phyloP scores from a whole-genome alignment of 2,113 vertebrate genomes.

The Phrynosoma platyrhinos region DNA sequence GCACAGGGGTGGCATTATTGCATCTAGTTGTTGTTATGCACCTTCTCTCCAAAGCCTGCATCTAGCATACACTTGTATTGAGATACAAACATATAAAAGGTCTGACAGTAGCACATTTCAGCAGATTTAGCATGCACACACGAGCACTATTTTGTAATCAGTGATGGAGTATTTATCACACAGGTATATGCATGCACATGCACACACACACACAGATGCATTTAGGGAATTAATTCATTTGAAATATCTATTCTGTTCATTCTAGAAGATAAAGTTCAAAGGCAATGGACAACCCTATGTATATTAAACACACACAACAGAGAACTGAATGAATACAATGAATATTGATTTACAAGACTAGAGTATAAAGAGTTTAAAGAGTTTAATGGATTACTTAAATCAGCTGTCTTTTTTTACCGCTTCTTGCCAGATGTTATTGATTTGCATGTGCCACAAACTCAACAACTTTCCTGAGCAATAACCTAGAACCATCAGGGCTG shows the following conservation, averaged over 20 bases:
- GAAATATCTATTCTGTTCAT: no score
- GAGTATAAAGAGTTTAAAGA: no score
- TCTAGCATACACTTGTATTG: not conserved
- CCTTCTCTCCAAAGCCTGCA: not conserved
- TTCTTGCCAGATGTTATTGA: no score
- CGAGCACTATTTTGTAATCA: not conserved
- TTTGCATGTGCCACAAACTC: no score
- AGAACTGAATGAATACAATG: not conserved
- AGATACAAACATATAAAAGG: not conserved
- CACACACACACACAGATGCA: not conserved
- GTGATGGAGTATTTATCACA: not conserved
- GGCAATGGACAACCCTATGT: not conserved
- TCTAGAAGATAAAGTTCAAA: not conserved
- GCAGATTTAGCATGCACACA: not conserved
- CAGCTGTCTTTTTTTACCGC: no score
- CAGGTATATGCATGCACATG: no score
- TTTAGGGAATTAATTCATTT: no score
- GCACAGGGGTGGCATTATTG: not conserved
- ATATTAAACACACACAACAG: no score
- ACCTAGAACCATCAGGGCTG: no score
- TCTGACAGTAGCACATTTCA: not conserved
- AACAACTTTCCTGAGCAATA: no score
- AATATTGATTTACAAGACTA: no score
- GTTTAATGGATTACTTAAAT: no score
- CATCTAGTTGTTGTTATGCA: not conserved